Evolutionary conservation across 2,888 invertebrate species (phyloP).

Genomic region (Pristionchus exspectatus): DNA sequence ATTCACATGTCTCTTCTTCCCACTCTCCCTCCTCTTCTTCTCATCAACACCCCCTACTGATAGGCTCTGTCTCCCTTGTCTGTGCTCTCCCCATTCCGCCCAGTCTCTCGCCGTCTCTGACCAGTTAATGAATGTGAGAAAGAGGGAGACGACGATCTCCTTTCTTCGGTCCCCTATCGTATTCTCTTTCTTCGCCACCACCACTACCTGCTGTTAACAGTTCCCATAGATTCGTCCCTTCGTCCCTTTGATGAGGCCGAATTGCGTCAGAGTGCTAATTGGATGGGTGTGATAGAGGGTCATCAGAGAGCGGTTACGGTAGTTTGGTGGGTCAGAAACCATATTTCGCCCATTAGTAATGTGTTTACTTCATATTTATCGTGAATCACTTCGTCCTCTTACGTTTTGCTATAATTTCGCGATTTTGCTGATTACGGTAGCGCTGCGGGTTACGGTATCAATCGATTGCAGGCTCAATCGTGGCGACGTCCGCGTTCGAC

Average conservation of each 20-base stretch:
- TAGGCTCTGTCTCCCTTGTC: conserved; percentile 27
- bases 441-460: not conserved
- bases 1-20: not conserved
- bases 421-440: not conserved
- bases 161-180: not conserved
- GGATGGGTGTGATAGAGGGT: not conserved
- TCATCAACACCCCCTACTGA: conserved; percentile 49
- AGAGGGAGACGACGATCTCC: not conserved
- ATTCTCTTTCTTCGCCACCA: not conserved
- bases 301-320: not conserved
- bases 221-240: not conserved
- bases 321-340: not conserved
- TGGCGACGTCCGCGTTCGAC: not conserved
- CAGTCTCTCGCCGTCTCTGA: not conserved
- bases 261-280: conserved; percentile 40
- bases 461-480: conserved; percentile 24
- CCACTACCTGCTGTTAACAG: conserved; percentile 31
- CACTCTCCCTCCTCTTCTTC: conserved; percentile 14
- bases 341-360: not conserved
- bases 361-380: not conserved
- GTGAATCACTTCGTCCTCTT: not conserved
- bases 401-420: not conserved
- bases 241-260: conserved; percentile 32
- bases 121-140: not conserved
- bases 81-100: not conserved